Conservation (phyloP, 1,140 invertebrate genomes). For the Drosophila kanapiae region DNA sequence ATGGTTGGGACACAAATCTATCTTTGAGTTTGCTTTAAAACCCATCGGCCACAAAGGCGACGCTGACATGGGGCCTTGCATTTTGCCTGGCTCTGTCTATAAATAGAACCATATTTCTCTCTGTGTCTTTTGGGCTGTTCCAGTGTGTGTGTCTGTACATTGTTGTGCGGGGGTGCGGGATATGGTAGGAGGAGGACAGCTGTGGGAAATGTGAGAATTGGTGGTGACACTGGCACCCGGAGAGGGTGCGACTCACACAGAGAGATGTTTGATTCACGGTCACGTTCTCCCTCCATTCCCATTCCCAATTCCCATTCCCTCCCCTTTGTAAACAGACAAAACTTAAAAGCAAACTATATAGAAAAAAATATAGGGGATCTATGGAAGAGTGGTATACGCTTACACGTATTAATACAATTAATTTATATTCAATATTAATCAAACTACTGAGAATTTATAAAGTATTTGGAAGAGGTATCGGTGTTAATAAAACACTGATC, state of each 20-base stretch:
- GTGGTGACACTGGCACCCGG: constrained; percentile 49
- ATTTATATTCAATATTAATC: neutral
- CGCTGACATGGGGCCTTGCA: constrained; percentile 37
- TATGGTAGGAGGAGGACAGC: constrained; percentile 44
- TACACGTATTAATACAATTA: neutral
- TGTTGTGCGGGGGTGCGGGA: constrained; percentile 33
- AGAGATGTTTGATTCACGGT: constrained; percentile 35
- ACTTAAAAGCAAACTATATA: constrained; percentile 12
- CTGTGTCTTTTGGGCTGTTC: constrained; percentile 3
- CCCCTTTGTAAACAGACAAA: constrained; percentile 2
- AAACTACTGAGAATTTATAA: neutral
- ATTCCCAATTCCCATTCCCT: constrained; percentile 3
- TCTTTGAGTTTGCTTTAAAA: constrained; percentile 42
- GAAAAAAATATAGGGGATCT: constrained; percentile 2
- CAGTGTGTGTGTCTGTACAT: constrained; percentile 3
- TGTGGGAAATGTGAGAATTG: constrained; percentile 35
- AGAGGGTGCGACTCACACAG: constrained; percentile 18
- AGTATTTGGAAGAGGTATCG: neutral
- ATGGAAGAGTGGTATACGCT: neutral
- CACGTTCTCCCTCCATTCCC: constrained; percentile 21
- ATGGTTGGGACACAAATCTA: constrained; percentile 62
- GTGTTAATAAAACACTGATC: neutral
- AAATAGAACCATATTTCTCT: constrained; percentile 38
- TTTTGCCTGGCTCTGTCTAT: constrained; percentile 44
- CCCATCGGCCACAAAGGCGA: constrained; percentile 12